These are phyloP conservation scores for Rhabdomys dilectus DNA, from an alignment of 2,113 vertebrate genomes.

Conservation along the genomic window DNA sequence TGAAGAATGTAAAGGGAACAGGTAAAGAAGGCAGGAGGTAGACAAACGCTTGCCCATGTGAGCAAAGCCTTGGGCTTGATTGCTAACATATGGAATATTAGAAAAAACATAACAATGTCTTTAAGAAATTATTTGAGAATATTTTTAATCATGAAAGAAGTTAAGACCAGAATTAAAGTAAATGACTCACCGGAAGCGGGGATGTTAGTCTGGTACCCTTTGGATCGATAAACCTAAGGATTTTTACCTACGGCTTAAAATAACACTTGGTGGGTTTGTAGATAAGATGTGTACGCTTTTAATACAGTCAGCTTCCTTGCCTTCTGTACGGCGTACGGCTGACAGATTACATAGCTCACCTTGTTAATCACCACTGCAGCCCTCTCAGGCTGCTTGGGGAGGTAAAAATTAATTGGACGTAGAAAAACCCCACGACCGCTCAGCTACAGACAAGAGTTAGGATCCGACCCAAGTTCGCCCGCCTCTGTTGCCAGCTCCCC, in stretches of 20 bases:
- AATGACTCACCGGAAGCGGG: neutral
- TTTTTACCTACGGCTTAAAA: conserved; percentile 25
- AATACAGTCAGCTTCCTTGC: neutral
- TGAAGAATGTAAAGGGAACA: neutral
- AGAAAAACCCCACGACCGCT: neutral
- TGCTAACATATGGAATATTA: neutral
- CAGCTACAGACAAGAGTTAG: neutral
- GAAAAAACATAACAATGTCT: neutral
- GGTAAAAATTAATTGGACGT: neutral
- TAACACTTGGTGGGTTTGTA: neutral
- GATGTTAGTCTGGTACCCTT: neutral
- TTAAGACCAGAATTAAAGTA: neutral
- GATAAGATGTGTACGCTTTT: neutral
- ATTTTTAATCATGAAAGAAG: neutral
- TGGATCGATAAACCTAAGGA: neutral
- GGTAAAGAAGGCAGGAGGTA: neutral
- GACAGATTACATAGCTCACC: neutral
- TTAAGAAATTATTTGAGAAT: neutral
- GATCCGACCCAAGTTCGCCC: neutral
- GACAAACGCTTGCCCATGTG: too few species aligned
- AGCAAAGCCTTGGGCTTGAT: neutral
- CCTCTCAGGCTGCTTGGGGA: neutral
- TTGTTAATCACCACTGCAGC: neutral
- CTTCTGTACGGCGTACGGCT: neutral
- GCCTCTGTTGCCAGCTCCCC: neutral